Conservation (phyloP, 2,113 vertebrate genomes). For the Dromaius novaehollandiae region DNA sequence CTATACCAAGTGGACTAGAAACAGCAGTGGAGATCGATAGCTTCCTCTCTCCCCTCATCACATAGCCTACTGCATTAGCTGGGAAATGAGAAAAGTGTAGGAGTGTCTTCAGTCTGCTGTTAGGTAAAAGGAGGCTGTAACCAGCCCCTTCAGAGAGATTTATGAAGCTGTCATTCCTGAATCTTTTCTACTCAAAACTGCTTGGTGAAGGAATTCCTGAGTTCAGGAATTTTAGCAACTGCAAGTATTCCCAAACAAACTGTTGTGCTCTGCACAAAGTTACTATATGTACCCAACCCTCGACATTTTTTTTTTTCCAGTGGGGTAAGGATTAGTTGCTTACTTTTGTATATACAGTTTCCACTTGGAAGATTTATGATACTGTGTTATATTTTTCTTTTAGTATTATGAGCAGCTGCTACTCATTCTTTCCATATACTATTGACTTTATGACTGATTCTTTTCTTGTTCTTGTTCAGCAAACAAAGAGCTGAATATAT, state of each 20-base stretch:
- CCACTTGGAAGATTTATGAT: not conserved
- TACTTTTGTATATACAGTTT: not conserved
- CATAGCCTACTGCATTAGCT: not conserved
- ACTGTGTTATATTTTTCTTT: not conserved
- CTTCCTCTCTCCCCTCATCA: not conserved
- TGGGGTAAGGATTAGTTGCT: too few species aligned
- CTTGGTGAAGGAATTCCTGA: not conserved
- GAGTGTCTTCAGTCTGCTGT: not conserved
- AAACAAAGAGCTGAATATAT: not conserved
- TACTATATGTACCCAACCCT: not conserved
- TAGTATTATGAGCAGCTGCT: not conserved
- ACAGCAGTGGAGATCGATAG: not conserved
- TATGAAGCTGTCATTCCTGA: not conserved
- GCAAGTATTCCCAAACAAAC: accelerated
- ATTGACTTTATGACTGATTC: not conserved
- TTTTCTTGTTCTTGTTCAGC: not conserved
- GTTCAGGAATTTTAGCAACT: not conserved
- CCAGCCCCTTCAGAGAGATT: not conserved
- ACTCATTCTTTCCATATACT: not conserved
- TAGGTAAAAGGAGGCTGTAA: not conserved
- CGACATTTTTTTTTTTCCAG: not conserved
- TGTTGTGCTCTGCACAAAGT: accelerated
- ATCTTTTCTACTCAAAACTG: not conserved
- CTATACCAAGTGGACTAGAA: not conserved
- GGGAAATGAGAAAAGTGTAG: accelerated